These are phyloP conservation scores for Enteromius fasciolatus DNA, from an alignment of 2,797 vertebrate genomes.

Conservation along the genomic window DNA sequence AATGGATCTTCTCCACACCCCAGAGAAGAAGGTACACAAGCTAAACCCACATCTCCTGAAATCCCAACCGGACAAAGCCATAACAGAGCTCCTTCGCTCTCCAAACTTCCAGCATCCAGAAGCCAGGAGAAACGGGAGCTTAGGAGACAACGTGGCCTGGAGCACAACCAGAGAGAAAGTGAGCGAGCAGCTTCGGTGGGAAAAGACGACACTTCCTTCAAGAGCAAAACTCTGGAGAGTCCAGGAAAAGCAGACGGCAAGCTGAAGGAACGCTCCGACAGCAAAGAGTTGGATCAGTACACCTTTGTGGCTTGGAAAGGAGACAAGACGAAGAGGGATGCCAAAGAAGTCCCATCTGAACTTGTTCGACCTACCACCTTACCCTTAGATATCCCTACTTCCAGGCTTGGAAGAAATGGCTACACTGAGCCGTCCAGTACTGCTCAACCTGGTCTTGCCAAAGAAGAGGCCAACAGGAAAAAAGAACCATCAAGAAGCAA, in stretches of 20 bases:
- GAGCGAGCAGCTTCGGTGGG: conserved; percentile 76
- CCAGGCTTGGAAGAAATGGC: conserved; percentile 58
- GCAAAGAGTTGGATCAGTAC: conserved; percentile 81
- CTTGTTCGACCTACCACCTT: conserved; percentile 80
- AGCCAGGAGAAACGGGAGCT: conserved; percentile 91
- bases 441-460: conserved; percentile 76
- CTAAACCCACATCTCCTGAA: neutral
- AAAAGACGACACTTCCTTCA: conserved; percentile 65
- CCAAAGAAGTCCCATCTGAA: conserved; percentile 49
- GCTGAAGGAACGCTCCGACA: conserved; percentile 70
- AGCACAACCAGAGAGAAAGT: conserved; percentile 91
- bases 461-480: conserved; percentile 76
- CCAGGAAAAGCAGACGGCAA: conserved; percentile 32
- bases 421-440: conserved; percentile 68
- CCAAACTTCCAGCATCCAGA: conserved; percentile 61
- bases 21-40: conserved; percentile 34
- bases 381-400: conserved; percentile 64
- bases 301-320: conserved; percentile 67
- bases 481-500: conserved; percentile 61
- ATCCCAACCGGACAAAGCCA: conserved; percentile 54
- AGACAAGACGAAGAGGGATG: conserved; percentile 65
- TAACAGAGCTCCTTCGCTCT: conserved; percentile 6
- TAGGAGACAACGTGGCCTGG: conserved; percentile 88
- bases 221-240: conserved; percentile 67
- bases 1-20: conserved; percentile 30